Evolutionary conservation across 2,888 invertebrate species (phyloP).

Genomic region (Sarcophaga carnaria): DNA sequence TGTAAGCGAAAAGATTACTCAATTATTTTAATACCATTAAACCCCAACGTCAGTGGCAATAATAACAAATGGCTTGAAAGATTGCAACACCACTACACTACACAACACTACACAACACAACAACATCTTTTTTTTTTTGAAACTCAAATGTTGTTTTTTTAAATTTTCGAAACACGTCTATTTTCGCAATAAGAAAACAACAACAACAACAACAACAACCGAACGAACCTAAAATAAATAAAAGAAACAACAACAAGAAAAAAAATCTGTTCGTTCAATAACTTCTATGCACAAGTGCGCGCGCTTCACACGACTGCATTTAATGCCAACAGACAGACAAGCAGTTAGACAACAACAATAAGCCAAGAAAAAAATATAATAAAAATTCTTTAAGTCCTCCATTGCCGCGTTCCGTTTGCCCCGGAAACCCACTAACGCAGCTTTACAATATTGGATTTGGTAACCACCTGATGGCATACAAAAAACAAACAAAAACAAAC

Average conservation of each 20-base stretch:
- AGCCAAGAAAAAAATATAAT: conserved; percentile 25
- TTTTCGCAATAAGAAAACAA: conserved; percentile 59
- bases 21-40: conserved; percentile 64
- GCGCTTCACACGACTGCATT: conserved; percentile 61
- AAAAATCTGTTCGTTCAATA: conserved; percentile 67
- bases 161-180: conserved; percentile 66
- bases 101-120: background rate
- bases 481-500: conserved; percentile 1
- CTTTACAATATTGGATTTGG: conserved; percentile 31
- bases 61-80: conserved; percentile 53
- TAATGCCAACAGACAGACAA: conserved; percentile 53
- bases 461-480: conserved; percentile 66
- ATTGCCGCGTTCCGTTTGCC: conserved; percentile 25
- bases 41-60: conserved; percentile 53
- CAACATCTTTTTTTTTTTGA: conserved; percentile 59
- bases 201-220: background rate
- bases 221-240: too few species aligned
- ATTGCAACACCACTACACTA: conserved; percentile 56
- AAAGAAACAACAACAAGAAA: conserved; percentile 3
- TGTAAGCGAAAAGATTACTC: conserved; percentile 47
- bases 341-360: background rate
- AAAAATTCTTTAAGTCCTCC: conserved; percentile 53
- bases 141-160: conserved; percentile 43
- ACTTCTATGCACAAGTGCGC: conserved; percentile 67
- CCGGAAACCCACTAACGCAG: conserved; percentile 11